Percentiles rank a stretch among this genome's conserved stretches.
Evolutionary conservation across 2,888 invertebrate species (phyloP).

Genomic region (Acanthacorydalis orientalis): DNA sequence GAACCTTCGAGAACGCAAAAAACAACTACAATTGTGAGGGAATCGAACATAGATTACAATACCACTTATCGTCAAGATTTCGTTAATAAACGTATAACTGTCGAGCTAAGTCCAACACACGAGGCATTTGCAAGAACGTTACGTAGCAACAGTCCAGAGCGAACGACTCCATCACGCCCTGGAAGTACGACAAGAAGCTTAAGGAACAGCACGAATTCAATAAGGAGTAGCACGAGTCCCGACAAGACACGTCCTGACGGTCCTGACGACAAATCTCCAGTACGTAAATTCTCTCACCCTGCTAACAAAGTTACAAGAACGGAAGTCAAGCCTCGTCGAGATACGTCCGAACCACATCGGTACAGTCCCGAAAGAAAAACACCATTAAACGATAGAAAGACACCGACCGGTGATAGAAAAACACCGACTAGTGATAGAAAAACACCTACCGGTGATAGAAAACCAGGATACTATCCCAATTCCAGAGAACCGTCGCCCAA

Average conservation of each 20-base stretch:
- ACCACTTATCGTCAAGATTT: constrained; percentile 44
- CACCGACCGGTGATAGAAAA: constrained; percentile 11
- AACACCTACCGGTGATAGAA: constrained; percentile 14
- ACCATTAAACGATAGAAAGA: constrained; percentile 14
- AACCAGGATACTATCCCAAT: background rate
- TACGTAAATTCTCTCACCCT: constrained; percentile 9
- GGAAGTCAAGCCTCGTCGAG: background rate
- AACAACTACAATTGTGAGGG: constrained; percentile 9
- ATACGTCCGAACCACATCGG: constrained; percentile 12
- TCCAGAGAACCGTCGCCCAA: background rate
- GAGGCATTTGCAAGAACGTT: constrained; percentile 60
- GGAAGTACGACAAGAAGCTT: constrained; percentile 30
- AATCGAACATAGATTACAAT: constrained; percentile 29
- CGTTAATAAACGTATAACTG: constrained; percentile 36
- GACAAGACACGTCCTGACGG: constrained; percentile 17
- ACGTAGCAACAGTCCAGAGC: constrained; percentile 43
- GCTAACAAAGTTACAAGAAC: constrained; percentile 9
- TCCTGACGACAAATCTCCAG: constrained; percentile 12
- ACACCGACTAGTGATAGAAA: constrained; percentile 22
- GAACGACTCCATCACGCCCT: constrained; percentile 34
- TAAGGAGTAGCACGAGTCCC: constrained; percentile 32
- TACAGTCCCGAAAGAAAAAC: constrained; percentile 10
- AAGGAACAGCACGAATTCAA: constrained; percentile 33
- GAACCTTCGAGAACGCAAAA: constrained; percentile 18
- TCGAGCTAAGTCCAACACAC: constrained; percentile 53